Percentiles rank a stretch among this genome's conserved stretches.
Evolutionary conservation across 1,140 invertebrate genomes (phyloP).

Genomic region (Brachionus rotundiformis): DNA sequence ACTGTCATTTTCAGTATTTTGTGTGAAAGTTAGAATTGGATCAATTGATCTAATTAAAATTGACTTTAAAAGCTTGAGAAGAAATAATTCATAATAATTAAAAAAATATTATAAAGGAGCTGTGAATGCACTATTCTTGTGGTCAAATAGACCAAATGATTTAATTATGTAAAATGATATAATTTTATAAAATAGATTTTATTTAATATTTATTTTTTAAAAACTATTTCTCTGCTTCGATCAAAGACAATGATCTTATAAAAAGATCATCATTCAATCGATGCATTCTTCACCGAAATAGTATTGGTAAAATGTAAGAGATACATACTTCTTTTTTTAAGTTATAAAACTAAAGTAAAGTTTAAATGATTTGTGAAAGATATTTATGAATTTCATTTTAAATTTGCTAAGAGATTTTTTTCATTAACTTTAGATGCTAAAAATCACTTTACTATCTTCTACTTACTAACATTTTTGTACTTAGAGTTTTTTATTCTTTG

Average conservation of each 20-base stretch:
- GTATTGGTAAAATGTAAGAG: not conserved
- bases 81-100: no score
- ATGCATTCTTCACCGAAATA: constrained; percentile 23
- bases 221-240: constrained; percentile 27
- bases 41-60: no score
- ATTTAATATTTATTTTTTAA: not conserved
- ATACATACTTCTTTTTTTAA: not conserved
- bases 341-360: not conserved
- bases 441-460: no score
- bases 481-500: no score
- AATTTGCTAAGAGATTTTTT: not conserved
- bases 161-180: not conserved
- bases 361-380: not conserved
- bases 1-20: no score
- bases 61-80: no score
- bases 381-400: not conserved
- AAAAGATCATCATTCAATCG: not conserved
- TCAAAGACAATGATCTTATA: not conserved
- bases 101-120: no score
- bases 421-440: not conserved
- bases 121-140: no score
- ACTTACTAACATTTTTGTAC: no score
- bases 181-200: not conserved
- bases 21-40: no score
- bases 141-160: not conserved